Percentiles rank a stretch among this genome's conserved stretches.
These are phyloP conservation scores for Eupeodes latifasciatus DNA, from an alignment of 2,888 invertebrate species.

Conservation along the genomic window DNA sequence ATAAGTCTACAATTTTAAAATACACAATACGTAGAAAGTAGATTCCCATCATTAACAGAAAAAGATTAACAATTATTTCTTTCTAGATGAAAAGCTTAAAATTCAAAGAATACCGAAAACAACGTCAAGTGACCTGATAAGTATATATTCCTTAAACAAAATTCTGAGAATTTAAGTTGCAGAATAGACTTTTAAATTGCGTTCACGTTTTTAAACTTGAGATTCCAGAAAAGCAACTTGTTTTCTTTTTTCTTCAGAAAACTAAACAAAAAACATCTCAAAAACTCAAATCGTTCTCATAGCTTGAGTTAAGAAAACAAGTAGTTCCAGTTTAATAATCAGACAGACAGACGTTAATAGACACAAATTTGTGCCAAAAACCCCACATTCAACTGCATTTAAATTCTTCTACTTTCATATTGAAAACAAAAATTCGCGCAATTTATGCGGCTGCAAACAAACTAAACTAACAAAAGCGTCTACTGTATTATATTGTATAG, in stretches of 20 bases:
- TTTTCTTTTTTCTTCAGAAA: background rate
- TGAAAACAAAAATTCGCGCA: constrained; percentile 4
- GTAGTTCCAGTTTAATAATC: background rate
- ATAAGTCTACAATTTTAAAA: too few species aligned
- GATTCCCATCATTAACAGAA: too few species aligned
- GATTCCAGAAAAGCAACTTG: background rate
- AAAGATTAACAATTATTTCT: too few species aligned
- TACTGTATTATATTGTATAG: background rate
- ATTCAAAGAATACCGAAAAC: too few species aligned
- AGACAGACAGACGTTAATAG: background rate
- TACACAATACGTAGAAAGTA: too few species aligned
- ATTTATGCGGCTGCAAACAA: constrained; percentile 41
- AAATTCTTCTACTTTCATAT: background rate
- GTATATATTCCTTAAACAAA: too few species aligned
- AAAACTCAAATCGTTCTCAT: background rate
- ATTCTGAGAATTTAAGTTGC: too few species aligned
- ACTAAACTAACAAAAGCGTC: constrained; percentile 4
- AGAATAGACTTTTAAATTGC: background rate
- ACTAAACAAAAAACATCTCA: background rate
- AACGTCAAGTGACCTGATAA: too few species aligned
- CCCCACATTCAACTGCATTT: background rate
- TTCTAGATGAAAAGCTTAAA: too few species aligned
- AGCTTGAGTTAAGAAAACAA: background rate
- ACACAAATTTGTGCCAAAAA: background rate
- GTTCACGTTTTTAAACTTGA: background rate